These are phyloP conservation scores for Fringilla coelebs DNA, from an alignment of 2,797 vertebrate species.

Conservation along the genomic window DNA sequence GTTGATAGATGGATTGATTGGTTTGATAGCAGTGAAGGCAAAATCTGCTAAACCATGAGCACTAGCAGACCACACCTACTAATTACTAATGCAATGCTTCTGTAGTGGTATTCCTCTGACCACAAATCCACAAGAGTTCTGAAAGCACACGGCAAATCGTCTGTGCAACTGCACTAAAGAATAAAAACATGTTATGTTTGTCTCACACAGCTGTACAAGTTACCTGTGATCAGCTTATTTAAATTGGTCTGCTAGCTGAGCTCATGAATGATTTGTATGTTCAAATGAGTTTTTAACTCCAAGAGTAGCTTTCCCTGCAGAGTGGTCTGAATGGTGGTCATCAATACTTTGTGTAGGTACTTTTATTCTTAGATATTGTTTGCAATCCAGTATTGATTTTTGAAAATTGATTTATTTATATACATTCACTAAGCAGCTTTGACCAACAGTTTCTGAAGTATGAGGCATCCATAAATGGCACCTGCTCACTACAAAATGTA, in stretches of 20 bases:
- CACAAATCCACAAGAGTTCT: neutral
- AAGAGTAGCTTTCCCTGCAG: neutral
- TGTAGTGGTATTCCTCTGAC: neutral
- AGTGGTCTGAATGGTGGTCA: neutral
- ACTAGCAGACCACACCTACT: neutral
- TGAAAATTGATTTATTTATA: neutral
- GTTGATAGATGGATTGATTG: neutral
- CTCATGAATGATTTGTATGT: neutral
- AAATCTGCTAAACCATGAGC: neutral
- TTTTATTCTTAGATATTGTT: neutral
- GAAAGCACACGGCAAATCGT: rapidly evolving
- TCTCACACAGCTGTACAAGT: neutral
- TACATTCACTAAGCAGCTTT: neutral
- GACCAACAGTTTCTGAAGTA: neutral
- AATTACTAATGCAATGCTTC: neutral
- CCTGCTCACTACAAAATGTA: neutral
- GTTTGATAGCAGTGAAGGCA: neutral
- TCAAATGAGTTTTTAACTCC: neutral
- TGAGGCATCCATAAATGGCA: neutral
- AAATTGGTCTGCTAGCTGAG: neutral
- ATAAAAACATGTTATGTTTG: neutral
- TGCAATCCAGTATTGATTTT: neutral
- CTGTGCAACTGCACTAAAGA: neutral
- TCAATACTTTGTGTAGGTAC: neutral
- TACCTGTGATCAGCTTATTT: neutral